Percentiles rank a stretch among this genome's conserved stretches.
phyloP scores from a whole-genome alignment of 2,797 vertebrate genomes.

The Lagodon rhomboides region DNA sequence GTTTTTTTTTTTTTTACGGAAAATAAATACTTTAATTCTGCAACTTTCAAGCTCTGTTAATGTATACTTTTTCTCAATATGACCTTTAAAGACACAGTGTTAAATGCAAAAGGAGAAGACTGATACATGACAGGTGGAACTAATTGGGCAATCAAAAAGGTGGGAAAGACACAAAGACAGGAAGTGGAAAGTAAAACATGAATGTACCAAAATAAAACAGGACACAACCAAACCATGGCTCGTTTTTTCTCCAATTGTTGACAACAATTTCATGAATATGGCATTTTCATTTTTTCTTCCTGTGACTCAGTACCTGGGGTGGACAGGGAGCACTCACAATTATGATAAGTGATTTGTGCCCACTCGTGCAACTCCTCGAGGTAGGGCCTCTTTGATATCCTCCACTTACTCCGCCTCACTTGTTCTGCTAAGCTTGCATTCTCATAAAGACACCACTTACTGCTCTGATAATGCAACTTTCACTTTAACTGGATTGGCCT shows the following conservation, averaged over 20 bases:
- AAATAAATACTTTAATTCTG: no score
- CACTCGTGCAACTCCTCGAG: constrained; percentile 58
- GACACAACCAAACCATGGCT: no score
- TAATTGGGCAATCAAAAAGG: no score
- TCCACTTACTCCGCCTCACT: constrained; percentile 48
- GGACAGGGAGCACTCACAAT: constrained; percentile 62
- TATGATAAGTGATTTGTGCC: constrained; percentile 77
- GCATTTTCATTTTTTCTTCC: constrained; percentile 60
- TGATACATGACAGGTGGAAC: no score
- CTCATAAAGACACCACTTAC: constrained; percentile 61
- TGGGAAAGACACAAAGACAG: no score
- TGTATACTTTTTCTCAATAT: no score
- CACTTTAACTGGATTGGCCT: constrained; percentile 35
- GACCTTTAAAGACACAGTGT: no score
- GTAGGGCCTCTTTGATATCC: constrained; percentile 59
- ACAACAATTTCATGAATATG: constrained; percentile 57
- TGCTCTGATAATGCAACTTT: constrained; percentile 60
- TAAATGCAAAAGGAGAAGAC: no score
- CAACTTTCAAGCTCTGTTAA: no score
- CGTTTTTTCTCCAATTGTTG: constrained; percentile 49
- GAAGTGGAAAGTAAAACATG: no score
- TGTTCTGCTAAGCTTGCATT: constrained; percentile 67
- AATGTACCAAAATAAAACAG: no score
- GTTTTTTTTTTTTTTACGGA: no score
- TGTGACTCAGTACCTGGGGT: constrained; percentile 26